Conservation (phyloP, 2,113 vertebrate genomes). For the Calidris pygmaea region DNA sequence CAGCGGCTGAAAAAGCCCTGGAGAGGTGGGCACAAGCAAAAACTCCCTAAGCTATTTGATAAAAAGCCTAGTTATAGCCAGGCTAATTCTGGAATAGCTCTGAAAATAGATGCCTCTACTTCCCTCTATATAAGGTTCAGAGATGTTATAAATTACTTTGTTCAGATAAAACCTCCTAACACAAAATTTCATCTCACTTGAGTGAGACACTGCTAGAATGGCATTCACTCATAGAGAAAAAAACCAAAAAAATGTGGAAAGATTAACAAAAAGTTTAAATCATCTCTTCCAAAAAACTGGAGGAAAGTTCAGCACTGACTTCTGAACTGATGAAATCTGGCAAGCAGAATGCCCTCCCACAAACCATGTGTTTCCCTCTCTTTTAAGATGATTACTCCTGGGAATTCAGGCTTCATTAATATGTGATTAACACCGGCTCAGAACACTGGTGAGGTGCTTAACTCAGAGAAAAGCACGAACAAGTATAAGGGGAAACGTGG, state of each 20-base stretch:
- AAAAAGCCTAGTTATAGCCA: background rate
- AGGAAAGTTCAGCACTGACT: slow-evolving; percentile 14
- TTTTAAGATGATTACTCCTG: slow-evolving; percentile 22
- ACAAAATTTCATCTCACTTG: background rate
- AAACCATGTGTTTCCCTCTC: slow-evolving; percentile 6
- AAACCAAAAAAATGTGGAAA: background rate
- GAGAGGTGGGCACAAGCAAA: background rate
- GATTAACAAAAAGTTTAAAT: background rate
- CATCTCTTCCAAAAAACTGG: background rate
- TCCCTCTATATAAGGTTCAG: background rate
- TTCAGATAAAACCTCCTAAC: background rate
- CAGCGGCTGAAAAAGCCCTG: background rate
- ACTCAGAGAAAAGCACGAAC: background rate
- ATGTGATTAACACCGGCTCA: background rate
- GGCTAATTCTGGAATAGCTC: background rate
- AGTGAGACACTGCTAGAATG: background rate
- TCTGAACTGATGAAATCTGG: slow-evolving; percentile 32
- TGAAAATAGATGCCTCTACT: background rate
- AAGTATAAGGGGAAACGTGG: background rate
- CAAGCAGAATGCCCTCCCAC: slow-evolving; percentile 23
- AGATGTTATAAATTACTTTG: background rate
- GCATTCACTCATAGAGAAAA: background rate
- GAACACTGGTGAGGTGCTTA: background rate
- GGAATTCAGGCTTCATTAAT: background rate
- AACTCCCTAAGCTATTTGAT: background rate